Conservation (phyloP, 1,140 invertebrate species). For the Acromyrmex echinatior region DNA sequence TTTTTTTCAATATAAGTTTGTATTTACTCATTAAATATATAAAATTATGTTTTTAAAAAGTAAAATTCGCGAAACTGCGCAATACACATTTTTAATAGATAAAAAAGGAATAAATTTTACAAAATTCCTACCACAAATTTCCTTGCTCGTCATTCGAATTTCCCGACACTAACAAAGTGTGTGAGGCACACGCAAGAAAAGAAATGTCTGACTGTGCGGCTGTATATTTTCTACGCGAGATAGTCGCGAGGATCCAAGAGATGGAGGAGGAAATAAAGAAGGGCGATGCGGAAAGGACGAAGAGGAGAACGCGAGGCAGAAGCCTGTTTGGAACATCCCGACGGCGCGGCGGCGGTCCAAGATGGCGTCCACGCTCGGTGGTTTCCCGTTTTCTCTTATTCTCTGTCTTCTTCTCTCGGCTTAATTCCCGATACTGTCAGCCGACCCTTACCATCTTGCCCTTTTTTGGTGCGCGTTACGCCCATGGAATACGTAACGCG, state of each 20-base stretch:
- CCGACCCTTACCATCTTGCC: conserved; percentile 23
- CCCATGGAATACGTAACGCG: conserved; percentile 72
- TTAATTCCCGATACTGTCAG: conserved; percentile 68
- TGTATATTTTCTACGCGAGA: conserved; percentile 47
- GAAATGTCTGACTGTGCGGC: not conserved
- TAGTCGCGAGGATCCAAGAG: not conserved
- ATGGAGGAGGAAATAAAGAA: not conserved
- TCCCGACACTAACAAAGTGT: conserved; percentile 16
- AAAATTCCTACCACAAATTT: not conserved
- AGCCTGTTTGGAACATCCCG: conserved; percentile 58
- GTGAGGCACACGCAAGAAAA: not conserved
- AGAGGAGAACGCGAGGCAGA: conserved; percentile 6
- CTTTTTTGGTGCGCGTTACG: conserved; percentile 68
- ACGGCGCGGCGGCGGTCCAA: conserved; percentile 42
- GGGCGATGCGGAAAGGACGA: not conserved
- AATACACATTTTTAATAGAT: conserved; percentile 13
- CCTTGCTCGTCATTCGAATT: conserved; percentile 1
- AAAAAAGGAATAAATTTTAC: not conserved
- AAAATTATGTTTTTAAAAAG: not conserved
- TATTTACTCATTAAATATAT: not conserved
- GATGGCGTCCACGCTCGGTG: conserved; percentile 61
- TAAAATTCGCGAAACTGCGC: not conserved
- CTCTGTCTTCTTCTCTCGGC: conserved; percentile 47
- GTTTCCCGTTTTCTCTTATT: conserved; percentile 49
- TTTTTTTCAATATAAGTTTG: not conserved